Evolutionary conservation across 2,797 vertebrate genomes (phyloP), one percentile per base, ranked within the genome.

Genomic region (Sebastiscus albofasciatus): DNA sequence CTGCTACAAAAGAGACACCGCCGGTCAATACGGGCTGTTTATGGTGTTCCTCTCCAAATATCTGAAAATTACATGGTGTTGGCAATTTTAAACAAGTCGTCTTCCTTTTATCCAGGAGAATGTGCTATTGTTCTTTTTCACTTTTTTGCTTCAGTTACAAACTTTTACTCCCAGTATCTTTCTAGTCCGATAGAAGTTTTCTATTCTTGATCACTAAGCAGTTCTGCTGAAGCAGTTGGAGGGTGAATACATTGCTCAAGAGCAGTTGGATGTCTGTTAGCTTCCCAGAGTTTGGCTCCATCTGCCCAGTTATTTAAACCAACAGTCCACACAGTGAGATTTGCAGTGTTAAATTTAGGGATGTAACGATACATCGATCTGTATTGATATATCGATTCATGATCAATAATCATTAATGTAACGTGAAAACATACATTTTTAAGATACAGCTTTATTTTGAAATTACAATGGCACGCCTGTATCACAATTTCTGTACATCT

Each of bases 21-120:
- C 5, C 33, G 29, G 75, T 87, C 84, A 39, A 82, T 87, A 77
- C 55, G 34, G 33, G 55, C 65, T 24, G 46, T 65, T 73, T 52
- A 22, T 58, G 24, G 26, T 64, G 72, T 76, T 85, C n/a, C 59
- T 75, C 56, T 77, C n/a, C 18, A 79, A 84, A 84, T 7, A 68
- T 62, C 31, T 69, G 60, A 76, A 84, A 81, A 87, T 72, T 6
- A 75, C 62, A 60, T 31, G 13, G 22, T 55, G 49, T 39, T 22
- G n/a, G 49, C 42, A 27, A 59, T 66, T 84, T 69, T 72, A 75
- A 86, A 78, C 67, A 82, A 79, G 54, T 27, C 24, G 11, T 42
- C 22, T 46, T 61, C 18, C 27, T 73, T 75, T 67, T n/a, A 42
- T 76, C 29, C 22, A 64, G 42, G n/a, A 75, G 65, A 59, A 52